Percentiles rank a stretch among this genome's conserved stretches.
Conservation (phyloP, 2,888 invertebrate genomes). For the Notocelia uddmanniana region DNA sequence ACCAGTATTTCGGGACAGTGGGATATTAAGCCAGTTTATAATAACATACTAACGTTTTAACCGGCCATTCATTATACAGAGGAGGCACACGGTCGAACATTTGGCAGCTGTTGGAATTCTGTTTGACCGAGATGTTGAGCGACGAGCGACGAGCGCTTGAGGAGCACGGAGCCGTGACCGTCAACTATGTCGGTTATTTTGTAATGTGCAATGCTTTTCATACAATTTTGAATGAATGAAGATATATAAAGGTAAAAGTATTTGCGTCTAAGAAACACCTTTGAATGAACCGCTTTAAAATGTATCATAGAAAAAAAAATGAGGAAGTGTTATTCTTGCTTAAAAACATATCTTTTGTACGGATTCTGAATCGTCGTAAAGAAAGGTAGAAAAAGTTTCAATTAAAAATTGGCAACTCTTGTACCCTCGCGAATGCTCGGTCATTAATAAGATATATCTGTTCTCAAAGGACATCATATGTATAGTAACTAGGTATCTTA, state of each 20-base stretch:
- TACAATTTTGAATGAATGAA: neutral
- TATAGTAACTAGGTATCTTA: neutral
- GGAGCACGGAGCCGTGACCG: conserved; percentile 31
- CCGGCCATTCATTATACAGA: conserved; percentile 40
- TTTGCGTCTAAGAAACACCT: neutral
- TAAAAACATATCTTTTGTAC: no score
- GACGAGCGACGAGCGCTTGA: conserved; percentile 36
- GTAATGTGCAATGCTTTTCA: neutral
- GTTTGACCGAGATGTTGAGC: conserved; percentile 39
- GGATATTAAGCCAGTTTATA: conserved; percentile 31
- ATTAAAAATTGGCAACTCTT: no score
- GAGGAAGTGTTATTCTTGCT: no score
- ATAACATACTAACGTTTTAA: conserved; percentile 38
- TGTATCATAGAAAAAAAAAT: no score
- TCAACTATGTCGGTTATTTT: conserved; percentile 23
- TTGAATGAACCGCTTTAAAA: neutral
- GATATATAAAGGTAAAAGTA: neutral
- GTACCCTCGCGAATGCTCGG: no score
- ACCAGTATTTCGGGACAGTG: conserved; percentile 36
- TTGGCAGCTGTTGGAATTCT: conserved; percentile 39
- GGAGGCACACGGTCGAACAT: conserved; percentile 30
- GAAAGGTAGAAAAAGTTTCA: no score
- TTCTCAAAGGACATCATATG: neutral
- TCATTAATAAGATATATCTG: neutral
- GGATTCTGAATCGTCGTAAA: no score